Conservation (phyloP, 2,113 vertebrate genomes). For the Rhabdomys dilectus region DNA sequence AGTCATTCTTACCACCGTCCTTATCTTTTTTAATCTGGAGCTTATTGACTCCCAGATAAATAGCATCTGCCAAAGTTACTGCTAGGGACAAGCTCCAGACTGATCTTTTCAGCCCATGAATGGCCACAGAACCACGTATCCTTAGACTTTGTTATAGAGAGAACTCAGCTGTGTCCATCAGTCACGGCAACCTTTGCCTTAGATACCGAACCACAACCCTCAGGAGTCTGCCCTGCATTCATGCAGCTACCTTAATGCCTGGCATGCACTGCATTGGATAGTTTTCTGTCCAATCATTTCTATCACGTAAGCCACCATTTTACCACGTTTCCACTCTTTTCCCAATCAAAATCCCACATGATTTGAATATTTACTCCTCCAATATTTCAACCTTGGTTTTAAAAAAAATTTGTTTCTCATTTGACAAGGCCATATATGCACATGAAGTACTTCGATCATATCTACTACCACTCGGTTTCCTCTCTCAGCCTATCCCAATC, state of each 20-base stretch:
- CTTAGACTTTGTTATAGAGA: background rate
- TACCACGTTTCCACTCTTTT: background rate
- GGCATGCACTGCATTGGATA: background rate
- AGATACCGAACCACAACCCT: background rate
- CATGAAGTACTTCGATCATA: background rate
- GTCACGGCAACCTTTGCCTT: background rate
- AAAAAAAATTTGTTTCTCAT: background rate
- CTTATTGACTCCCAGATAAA: background rate
- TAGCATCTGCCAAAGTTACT: background rate
- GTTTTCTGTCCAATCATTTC: background rate
- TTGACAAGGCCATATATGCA: background rate
- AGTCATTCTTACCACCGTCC: background rate
- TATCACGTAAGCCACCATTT: background rate
- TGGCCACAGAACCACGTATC: background rate
- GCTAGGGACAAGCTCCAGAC: background rate
- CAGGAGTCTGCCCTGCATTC: background rate
- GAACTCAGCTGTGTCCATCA: background rate
- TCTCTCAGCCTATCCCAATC: background rate
- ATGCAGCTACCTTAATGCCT: background rate
- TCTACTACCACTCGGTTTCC: background rate
- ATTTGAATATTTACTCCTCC: background rate
- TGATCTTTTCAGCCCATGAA: background rate
- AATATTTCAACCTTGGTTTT: background rate
- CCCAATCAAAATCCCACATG: background rate
- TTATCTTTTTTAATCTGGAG: constrained; percentile 3